A percentile compares a stretch with the other conserved stretches of the same genome.
These are phyloP conservation scores for Lerista edwardsae DNA, from an alignment of 2,797 vertebrate species.

Conservation along the genomic window DNA sequence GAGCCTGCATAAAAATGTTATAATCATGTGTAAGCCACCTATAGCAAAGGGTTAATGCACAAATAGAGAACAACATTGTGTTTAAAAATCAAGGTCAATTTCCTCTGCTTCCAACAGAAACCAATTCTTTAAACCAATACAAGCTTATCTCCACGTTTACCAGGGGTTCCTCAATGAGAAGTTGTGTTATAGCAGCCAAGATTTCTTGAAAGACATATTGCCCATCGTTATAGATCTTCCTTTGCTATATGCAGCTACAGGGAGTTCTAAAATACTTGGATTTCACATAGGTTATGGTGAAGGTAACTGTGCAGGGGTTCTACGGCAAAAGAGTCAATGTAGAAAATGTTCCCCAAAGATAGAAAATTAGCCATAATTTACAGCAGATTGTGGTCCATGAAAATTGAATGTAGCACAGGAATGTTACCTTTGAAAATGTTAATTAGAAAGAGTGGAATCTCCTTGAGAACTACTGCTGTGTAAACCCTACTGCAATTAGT, in stretches of 20 bases:
- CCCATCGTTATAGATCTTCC: neutral
- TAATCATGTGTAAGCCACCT: conserved; percentile 47
- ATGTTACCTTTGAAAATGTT: neutral
- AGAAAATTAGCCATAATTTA: neutral
- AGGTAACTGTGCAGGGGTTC: neutral
- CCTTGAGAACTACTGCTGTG: neutral
- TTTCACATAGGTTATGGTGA: neutral
- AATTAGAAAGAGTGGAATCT: neutral
- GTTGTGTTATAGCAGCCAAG: neutral
- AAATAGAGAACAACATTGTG: conserved; percentile 30
- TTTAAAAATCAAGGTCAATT: neutral
- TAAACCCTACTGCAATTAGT: neutral
- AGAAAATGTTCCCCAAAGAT: neutral
- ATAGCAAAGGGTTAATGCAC: neutral
- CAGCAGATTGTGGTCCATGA: neutral
- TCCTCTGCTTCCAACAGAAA: conserved; percentile 28
- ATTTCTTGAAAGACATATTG: no score
- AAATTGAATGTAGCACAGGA: neutral
- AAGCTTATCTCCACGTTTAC: neutral
- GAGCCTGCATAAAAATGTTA: conserved; percentile 32
- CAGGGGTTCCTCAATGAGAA: neutral
- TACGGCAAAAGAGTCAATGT: neutral
- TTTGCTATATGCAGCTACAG: neutral
- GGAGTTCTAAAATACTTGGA: neutral
- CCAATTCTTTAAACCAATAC: neutral